Evolutionary conservation across 2,797 vertebrate genomes (phyloP), one percentile per base, ranked within the genome.

Genomic region (Pipistrellus kuhlii): DNA sequence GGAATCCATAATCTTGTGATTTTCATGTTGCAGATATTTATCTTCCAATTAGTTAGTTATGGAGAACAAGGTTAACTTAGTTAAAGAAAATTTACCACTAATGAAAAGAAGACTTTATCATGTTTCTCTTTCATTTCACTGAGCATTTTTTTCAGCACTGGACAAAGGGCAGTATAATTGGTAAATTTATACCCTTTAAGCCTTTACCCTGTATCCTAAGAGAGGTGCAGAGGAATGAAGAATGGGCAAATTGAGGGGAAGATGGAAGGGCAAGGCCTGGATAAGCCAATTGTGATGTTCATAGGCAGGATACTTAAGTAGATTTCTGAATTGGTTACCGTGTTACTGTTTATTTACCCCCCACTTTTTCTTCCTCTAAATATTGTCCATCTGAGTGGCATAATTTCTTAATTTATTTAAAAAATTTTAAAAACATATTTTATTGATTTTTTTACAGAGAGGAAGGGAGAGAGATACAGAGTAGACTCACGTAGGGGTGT

Each of bases 81-180:
- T 92, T 81, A 77, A 75, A 51, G 75, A 94, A 86, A 84, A 77
- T 88, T 88, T 75, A 30, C 7, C 68, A 71, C 6, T 57, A 95
- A 23, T 88, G 59, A 85, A 69, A 78, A 90, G 64, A 51, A 64
- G 17, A 1, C 86, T 64, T 85, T 94, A 44, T 6, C 2, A 6
- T 86, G n/a, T 89, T 88, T 92, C 9, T 57, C 44, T 53, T 84
- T 90, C 44, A 92, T 80, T 82, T 90, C 8, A 69, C 27, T 88
- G 46, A 91, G 8, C n/a, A 15, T 82, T 94, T 91, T 91, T 86
- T 83, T 32, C 4, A 89, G 55, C 89, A 82, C 38, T 64, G 68
- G 72, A 51, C 23, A 91, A 82, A 94, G 25, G 44, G 72, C n/a
- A 82, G 2, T 69, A 23, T 83, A 85, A 23, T 55, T 78, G 41